Percentiles rank a stretch among this genome's conserved stretches.
phyloP scores from a whole-genome alignment of 2,888 invertebrate species.

The Buathra laborator region DNA sequence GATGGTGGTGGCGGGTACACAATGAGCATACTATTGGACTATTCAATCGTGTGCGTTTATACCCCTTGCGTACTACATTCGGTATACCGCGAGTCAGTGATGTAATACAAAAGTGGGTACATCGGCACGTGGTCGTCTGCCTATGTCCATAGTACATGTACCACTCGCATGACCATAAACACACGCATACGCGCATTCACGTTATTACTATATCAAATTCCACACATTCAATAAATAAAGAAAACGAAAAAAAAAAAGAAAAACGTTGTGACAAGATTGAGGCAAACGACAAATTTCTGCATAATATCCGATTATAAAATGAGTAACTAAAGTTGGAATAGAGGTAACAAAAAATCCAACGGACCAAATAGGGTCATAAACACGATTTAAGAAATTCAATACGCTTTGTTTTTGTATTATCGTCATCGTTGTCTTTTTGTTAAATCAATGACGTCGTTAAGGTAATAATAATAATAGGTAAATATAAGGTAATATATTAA shows the following conservation, averaged over 20 bases:
- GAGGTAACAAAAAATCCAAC: neutral
- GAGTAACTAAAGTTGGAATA: slow-evolving; percentile 21
- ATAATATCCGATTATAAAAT: slow-evolving; percentile 76
- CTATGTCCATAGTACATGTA: slow-evolving; percentile 66
- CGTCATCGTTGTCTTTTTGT: slow-evolving; percentile 51
- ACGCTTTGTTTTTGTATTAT: slow-evolving; percentile 35
- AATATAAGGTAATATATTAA: slow-evolving; percentile 56
- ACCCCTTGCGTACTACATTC: slow-evolving; percentile 62
- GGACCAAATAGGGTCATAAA: slow-evolving; percentile 63
- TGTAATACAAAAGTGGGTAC: slow-evolving; percentile 38
- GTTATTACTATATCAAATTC: slow-evolving; percentile 80
- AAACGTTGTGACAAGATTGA: slow-evolving; percentile 85
- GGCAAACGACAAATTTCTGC: slow-evolving; percentile 85
- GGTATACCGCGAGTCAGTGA: neutral
- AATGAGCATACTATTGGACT: slow-evolving; percentile 59
- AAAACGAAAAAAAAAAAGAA: neutral
- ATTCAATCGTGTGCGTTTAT: slow-evolving; percentile 71
- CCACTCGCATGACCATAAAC: slow-evolving; percentile 67
- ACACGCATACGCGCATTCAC: slow-evolving; percentile 71
- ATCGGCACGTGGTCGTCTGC: slow-evolving; percentile 42
- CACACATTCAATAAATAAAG: slow-evolving; percentile 84
- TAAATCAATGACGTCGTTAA: slow-evolving; percentile 45
- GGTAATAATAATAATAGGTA: slow-evolving; percentile 39
- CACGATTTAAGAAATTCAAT: slow-evolving; percentile 61
- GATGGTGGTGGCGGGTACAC: slow-evolving; percentile 46